Conservation (phyloP, 2,797 vertebrate genomes). For the Halcyon leucocephala region DNA sequence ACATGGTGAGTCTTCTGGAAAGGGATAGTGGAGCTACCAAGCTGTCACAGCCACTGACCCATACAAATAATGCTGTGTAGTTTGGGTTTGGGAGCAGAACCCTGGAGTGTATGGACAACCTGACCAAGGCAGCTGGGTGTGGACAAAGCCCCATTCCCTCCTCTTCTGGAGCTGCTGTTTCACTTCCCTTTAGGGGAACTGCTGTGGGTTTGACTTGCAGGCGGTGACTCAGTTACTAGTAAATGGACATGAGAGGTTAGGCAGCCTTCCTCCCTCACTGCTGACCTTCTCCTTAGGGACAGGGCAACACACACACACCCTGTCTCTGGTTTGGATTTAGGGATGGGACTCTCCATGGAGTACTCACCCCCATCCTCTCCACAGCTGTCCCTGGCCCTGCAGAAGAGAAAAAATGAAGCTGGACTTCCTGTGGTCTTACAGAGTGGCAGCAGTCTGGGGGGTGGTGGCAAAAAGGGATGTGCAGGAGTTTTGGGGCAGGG, state of each 20-base stretch:
- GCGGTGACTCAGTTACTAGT: neutral
- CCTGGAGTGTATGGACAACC: neutral
- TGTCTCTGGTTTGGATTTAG: neutral
- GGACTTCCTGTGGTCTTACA: neutral
- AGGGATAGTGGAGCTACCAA: neutral
- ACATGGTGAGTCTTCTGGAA: neutral
- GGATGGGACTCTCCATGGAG: neutral
- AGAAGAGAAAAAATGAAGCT: neutral
- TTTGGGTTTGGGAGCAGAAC: neutral
- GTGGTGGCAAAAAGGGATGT: neutral
- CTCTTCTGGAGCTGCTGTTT: neutral
- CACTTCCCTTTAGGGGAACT: neutral
- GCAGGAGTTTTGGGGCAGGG: neutral
- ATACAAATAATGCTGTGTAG: too few relatives aligned
- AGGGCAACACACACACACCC: neutral
- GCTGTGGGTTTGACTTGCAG: neutral
- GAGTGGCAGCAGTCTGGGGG: neutral
- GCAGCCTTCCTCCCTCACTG: neutral
- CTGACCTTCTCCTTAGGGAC: neutral
- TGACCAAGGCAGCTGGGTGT: accelerated
- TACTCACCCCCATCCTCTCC: neutral
- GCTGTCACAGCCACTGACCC: neutral
- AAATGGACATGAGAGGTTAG: neutral
- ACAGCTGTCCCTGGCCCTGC: neutral
- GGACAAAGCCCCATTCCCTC: neutral